These are phyloP conservation scores for Pheosia tremula DNA, from an alignment of 2,888 invertebrate genomes.

Conservation along the genomic window DNA sequence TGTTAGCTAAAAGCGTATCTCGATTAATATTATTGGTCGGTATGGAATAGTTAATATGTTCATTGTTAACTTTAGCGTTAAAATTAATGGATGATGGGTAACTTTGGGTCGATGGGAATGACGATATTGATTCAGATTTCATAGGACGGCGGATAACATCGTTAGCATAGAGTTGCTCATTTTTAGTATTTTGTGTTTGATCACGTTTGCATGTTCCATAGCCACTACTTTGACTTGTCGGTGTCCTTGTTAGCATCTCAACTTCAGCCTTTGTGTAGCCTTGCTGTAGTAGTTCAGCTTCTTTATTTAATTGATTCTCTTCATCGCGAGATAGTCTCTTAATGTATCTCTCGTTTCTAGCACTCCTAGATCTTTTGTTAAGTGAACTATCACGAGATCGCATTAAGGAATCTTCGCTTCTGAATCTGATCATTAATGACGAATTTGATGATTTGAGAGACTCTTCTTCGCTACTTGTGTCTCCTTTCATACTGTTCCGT, in stretches of 20 bases:
- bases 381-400: conserved; percentile 84
- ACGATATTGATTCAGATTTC: conserved; percentile 80
- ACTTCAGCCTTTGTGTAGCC: conserved; percentile 81
- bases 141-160: conserved; percentile 66
- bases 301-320: conserved; percentile 83
- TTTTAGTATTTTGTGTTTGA: conserved; percentile 74
- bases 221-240: conserved; percentile 80
- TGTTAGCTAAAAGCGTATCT: conserved; percentile 71
- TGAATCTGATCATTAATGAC: conserved; percentile 86
- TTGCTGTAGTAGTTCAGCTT: conserved; percentile 80
- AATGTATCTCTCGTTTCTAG: conserved; percentile 92
- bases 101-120: conserved; percentile 81
- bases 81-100: conserved; percentile 82
- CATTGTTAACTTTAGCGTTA: conserved; percentile 82
- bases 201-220: conserved; percentile 79
- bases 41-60: conserved; percentile 81
- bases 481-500: conserved; percentile 85
- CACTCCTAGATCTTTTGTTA: conserved; percentile 87
- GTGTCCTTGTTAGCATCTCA: conserved; percentile 82
- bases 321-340: conserved; percentile 90
- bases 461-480: conserved; percentile 90
- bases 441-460: conserved; percentile 87
- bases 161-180: conserved; percentile 60
- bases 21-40: conserved; percentile 66
- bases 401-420: conserved; percentile 88